phyloP scores from a whole-genome alignment of 2,888 invertebrate genomes.

The Pheosia tremula region DNA sequence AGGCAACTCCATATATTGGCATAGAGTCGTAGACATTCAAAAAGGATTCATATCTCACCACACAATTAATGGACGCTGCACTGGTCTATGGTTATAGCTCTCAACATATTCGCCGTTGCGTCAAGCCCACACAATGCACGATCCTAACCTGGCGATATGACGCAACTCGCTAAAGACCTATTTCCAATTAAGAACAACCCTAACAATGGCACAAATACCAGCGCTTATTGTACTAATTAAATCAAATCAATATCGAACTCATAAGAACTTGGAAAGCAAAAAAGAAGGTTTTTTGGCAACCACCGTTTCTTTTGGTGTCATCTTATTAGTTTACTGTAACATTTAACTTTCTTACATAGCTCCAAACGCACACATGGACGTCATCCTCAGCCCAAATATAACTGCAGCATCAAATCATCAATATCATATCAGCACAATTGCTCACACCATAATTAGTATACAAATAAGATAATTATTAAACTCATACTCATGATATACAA shows the following conservation, averaged over 20 bases:
- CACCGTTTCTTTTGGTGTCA: no score
- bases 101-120: conserved; percentile 17
- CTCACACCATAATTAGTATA: no score
- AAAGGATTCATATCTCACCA: background rate
- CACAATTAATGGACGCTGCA: background rate
- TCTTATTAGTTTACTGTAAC: no score
- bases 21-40: background rate
- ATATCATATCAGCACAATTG: no score
- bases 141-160: conserved; percentile 27
- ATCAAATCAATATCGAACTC: background rate
- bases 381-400: no score
- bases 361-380: no score
- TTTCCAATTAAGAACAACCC: conserved; percentile 15
- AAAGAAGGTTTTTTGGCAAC: no score
- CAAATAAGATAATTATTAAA: no score
- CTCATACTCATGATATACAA: no score
- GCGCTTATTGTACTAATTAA: background rate
- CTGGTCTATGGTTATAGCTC: conserved; percentile 7
- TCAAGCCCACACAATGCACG: conserved; percentile 20
- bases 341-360: no score
- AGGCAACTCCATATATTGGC: background rate
- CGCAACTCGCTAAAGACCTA: conserved; percentile 21
- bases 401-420: no score
- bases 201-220: conserved; percentile 4
- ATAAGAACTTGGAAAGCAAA: background rate